These are phyloP conservation scores for Chiloscyllium plagiosum DNA, from an alignment of 2,113 vertebrate species.

Conservation along the genomic window DNA sequence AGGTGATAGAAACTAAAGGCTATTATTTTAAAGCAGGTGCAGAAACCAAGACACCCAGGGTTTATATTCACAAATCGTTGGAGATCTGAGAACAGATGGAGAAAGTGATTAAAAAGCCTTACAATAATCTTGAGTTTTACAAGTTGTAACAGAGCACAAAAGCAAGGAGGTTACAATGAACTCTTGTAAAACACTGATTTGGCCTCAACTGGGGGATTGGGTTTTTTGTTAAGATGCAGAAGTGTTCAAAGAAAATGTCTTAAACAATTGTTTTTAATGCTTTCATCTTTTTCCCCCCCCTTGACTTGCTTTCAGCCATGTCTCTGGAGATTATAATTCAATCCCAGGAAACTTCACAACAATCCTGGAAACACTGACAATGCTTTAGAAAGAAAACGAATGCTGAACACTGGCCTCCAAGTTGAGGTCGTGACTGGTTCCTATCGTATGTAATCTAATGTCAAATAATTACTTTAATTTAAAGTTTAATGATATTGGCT, in stretches of 20 bases:
- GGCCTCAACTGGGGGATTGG: neutral
- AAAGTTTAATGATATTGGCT: constrained; percentile 26
- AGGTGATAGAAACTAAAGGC: neutral
- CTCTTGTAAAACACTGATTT: neutral
- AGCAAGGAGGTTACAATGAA: neutral
- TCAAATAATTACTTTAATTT: constrained; percentile 9
- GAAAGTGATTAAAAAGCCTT: no score
- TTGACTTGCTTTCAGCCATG: neutral
- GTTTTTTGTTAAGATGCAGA: neutral
- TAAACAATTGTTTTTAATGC: neutral
- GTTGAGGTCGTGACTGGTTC: constrained; percentile 1
- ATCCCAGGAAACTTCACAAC: neutral
- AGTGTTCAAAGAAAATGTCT: neutral
- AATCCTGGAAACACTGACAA: neutral
- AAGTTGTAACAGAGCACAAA: neutral
- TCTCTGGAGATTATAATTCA: neutral
- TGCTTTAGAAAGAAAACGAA: neutral
- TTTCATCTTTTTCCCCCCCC: neutral
- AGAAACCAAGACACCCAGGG: neutral
- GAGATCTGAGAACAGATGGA: neutral
- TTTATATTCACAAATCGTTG: neutral
- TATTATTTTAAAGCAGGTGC: neutral
- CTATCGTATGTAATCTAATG: neutral
- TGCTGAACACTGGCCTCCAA: neutral
- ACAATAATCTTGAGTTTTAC: neutral